Percentiles rank a stretch among this genome's conserved stretches.
phyloP scores from a whole-genome alignment of 2,797 vertebrate species.

The Heterohyrax brucei region DNA sequence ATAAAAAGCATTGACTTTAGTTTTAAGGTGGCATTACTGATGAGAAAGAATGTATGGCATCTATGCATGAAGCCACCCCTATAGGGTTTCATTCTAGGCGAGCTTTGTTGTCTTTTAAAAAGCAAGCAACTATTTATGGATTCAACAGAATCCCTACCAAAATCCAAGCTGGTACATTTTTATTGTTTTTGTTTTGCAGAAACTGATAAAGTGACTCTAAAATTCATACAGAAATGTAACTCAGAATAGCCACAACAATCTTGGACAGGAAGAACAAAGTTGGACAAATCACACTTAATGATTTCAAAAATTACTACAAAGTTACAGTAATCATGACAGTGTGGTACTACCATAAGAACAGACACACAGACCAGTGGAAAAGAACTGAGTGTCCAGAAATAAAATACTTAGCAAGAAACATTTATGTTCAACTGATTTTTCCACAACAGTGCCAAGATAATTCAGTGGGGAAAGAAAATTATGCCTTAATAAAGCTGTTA shows the following conservation, averaged over 20 bases:
- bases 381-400: slow-evolving; percentile 56
- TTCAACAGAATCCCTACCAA: slow-evolving; percentile 48
- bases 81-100: slow-evolving; percentile 36
- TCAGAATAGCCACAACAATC: slow-evolving; percentile 50
- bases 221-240: slow-evolving; percentile 57
- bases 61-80: neutral
- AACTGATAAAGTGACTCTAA: slow-evolving; percentile 47
- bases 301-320: slow-evolving; percentile 71
- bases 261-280: slow-evolving; percentile 40
- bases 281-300: neutral
- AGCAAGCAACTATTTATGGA: neutral
- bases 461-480: slow-evolving; percentile 43
- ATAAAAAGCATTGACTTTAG: slow-evolving; percentile 47
- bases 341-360: neutral
- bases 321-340: slow-evolving; percentile 31
- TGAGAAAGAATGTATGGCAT: slow-evolving; percentile 32
- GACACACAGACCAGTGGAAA: neutral
- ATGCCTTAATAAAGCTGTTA: slow-evolving; percentile 48
- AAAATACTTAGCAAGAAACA: neutral
- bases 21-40: slow-evolving; percentile 8
- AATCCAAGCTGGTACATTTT: neutral
- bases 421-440: slow-evolving; percentile 30
- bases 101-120: slow-evolving; percentile 67
- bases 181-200: neutral
- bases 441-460: slow-evolving; percentile 5